These are phyloP conservation scores for Leptocoma aspasia DNA, from an alignment of 2,113 vertebrate species.

Conservation along the genomic window DNA sequence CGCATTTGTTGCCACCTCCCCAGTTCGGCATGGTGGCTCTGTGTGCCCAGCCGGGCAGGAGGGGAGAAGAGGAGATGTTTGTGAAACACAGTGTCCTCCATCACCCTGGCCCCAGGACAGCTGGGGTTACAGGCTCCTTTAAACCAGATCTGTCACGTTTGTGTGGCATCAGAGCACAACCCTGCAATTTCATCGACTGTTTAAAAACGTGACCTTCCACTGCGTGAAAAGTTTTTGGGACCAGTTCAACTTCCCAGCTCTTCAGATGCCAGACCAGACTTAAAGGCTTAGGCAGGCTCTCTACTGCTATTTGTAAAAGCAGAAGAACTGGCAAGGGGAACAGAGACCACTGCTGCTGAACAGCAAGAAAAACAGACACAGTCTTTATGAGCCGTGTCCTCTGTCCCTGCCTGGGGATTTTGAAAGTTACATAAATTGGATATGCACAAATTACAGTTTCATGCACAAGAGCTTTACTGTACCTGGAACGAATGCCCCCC, in stretches of 20 bases:
- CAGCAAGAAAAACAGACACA: neutral
- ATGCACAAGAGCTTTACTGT: neutral
- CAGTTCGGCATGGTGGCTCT: conserved; percentile 87
- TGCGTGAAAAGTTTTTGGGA: neutral
- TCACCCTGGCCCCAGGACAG: too few species aligned
- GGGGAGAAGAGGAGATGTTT: neutral
- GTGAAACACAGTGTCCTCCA: neutral
- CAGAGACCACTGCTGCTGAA: neutral
- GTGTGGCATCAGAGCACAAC: neutral
- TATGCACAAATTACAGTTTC: neutral
- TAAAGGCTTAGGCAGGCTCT: neutral
- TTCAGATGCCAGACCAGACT: neutral
- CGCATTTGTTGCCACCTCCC: conserved; percentile 92
- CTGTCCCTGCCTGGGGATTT: neutral
- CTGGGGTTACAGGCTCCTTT: neutral
- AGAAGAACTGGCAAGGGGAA: neutral
- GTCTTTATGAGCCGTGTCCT: neutral
- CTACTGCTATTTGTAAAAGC: neutral
- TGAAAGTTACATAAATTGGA: neutral
- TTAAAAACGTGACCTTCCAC: neutral
- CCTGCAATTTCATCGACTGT: neutral
- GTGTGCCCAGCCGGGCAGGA: neutral
- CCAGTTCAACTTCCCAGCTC: neutral
- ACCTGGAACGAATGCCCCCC: neutral
- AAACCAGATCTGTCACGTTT: neutral